These are phyloP conservation scores for Syritta pipiens DNA, from an alignment of 2,888 invertebrate species.

Conservation along the genomic window DNA sequence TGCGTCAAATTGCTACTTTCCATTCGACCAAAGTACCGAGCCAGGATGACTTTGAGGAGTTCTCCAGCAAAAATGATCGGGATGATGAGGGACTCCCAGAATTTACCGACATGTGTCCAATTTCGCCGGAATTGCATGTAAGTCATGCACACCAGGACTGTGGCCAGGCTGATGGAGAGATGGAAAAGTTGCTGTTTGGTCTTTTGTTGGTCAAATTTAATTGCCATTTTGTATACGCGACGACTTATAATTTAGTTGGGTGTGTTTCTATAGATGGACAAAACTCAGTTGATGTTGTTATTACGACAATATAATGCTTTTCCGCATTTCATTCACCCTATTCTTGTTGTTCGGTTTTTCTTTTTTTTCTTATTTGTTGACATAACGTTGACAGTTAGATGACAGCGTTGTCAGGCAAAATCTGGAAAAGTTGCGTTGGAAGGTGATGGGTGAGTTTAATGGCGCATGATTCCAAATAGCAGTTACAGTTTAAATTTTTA, in stretches of 20 bases:
- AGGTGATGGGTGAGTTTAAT: conserved; percentile 23
- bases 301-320: conserved; percentile 26
- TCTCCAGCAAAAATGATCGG: conserved; percentile 77
- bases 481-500: not conserved
- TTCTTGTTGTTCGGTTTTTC: conserved; percentile 9
- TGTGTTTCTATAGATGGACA: not conserved
- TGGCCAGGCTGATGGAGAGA: conserved; percentile 77
- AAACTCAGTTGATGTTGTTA: not conserved
- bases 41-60: conserved; percentile 75
- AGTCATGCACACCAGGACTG: conserved; percentile 77
- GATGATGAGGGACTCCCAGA: conserved; percentile 77
- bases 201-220: conserved; percentile 77
- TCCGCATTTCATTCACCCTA: conserved; percentile 38
- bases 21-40: conserved; percentile 75
- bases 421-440: conserved; percentile 4
- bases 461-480: not conserved
- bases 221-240: conserved; percentile 72
- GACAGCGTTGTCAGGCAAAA: not conserved
- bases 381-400: conserved; percentile 49
- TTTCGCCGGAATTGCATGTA: conserved; percentile 77
- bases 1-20: conserved; percentile 73
- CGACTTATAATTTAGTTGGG: not conserved
- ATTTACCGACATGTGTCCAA: conserved; percentile 77
- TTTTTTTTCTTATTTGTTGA: conserved; percentile 55
- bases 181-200: conserved; percentile 79